Evolutionary conservation across 64 coral and sea anemone genomes (phyloP), one percentile per base, ranked within the genome.

Genomic region (Dendronephthya gigantea): DNA sequence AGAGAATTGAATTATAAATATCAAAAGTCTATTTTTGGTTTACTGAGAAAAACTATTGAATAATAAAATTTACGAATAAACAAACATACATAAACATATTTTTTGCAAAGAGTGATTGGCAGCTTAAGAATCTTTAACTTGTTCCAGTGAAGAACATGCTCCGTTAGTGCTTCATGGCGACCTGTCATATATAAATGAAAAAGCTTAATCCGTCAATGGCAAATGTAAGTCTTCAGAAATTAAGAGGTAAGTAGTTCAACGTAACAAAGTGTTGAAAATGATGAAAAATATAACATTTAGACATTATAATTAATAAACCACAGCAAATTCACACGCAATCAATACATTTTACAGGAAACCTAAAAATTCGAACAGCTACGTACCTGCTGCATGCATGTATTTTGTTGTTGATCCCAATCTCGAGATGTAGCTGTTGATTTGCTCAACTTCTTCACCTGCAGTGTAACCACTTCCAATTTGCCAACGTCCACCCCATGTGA

Each of bases 381-480:
- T 66, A 65, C 52, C 50, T 35, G 50, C 51, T 85, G 85, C 25
- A 34, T 45, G 62, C 85, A 86, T 86, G 35, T 86, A 65, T 48
- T 86, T 86, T 22, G 84, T 86, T 43, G 39, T 62, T 3, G 31
- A 39, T 38, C 84, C 84, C 31, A 86, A 36, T 49, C 84, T 59
- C 16, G 84, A 86, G 34, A 86, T 65, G 25, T 86, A 41, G 39
- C 84, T 86, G 84, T 86, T 86, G 38, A 86, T 86, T 23, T 86
- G 84, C 22, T 86, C 84, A 38, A 86, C 84, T 19, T 86, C 84
- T 68, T 86, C 32, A 9, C 84, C 84, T 32, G 84, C 50, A 28
- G 84, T 86, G 36, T 38, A 52, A 7, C 84, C 84, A 86, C 50
- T 65, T 39, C 55, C 84, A 38, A n/a, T 1, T 50, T 86, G 52